A percentile compares a stretch with the other conserved stretches of the same genome.
phyloP scores from a whole-genome alignment of 2,797 vertebrate genomes.

The Crocodylus rhombifer region DNA sequence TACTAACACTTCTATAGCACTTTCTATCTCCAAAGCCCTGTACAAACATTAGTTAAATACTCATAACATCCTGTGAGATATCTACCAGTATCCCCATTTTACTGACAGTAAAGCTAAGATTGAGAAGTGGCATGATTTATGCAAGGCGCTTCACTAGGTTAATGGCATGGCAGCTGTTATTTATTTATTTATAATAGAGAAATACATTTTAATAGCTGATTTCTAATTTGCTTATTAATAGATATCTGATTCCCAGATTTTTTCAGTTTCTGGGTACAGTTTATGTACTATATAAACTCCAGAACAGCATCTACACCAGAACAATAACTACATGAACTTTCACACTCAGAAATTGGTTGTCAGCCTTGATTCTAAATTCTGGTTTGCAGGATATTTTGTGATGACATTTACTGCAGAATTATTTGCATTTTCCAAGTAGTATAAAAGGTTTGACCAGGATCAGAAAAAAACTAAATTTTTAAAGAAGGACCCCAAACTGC shows the following conservation, averaged over 20 bases:
- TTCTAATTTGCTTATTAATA: neutral
- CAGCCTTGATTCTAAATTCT: neutral
- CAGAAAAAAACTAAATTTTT: neutral
- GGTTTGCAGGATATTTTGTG: neutral
- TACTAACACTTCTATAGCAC: neutral
- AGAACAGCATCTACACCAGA: neutral
- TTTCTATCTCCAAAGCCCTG: neutral
- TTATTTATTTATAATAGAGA: too few relatives aligned
- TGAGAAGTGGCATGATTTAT: neutral
- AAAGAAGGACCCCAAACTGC: neutral
- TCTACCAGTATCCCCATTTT: neutral
- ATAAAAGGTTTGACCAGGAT: neutral
- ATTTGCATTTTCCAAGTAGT: neutral
- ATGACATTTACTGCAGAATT: neutral
- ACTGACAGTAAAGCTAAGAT: neutral
- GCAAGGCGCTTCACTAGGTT: neutral
- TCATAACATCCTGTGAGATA: neutral
- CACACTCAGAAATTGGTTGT: neutral
- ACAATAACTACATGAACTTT: neutral
- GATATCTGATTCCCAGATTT: neutral
- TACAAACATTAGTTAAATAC: neutral
- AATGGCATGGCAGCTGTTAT: neutral
- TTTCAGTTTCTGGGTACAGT: neutral
- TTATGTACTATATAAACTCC: neutral
- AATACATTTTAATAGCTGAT: neutral